Percentiles rank a stretch among this genome's conserved stretches.
Conservation (phyloP, 2,888 invertebrate genomes). For the Rotaria socialis region DNA sequence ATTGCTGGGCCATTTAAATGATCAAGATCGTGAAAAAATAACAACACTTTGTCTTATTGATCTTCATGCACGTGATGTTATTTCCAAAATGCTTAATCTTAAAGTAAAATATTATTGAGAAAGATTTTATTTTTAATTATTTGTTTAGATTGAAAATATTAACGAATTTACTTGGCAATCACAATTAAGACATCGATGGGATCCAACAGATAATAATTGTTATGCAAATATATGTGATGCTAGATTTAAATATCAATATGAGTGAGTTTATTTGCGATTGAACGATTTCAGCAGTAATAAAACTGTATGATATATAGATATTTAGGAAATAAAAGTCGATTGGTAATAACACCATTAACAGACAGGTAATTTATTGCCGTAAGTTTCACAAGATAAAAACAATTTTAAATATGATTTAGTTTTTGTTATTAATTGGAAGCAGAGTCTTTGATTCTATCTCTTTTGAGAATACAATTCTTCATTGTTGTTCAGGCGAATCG, state of each 20-base stretch:
- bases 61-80: slow-evolving; percentile 91
- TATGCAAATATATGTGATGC: slow-evolving; percentile 96
- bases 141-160: slow-evolving; percentile 66
- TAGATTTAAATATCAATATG: slow-evolving; percentile 84
- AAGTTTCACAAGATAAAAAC: no score
- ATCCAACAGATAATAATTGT: slow-evolving; percentile 80
- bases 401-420: no score
- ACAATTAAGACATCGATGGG: slow-evolving; percentile 84
- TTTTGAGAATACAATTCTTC: no score
- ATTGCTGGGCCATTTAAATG: slow-evolving; percentile 78
- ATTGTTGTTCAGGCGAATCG: no score
- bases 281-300: not conserved
- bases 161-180: slow-evolving; percentile 87
- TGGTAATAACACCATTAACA: slow-evolving; percentile 90
- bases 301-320: slow-evolving; percentile 61
- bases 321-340: slow-evolving; percentile 85
- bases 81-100: slow-evolving; percentile 56
- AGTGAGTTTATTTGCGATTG: slow-evolving; percentile 55
- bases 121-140: not conserved
- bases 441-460: no score
- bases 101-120: slow-evolving; percentile 37
- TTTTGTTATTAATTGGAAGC: no score
- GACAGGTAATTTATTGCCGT: slow-evolving; percentile 60
- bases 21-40: slow-evolving; percentile 88
- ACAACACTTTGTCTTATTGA: slow-evolving; percentile 86